A percentile compares a stretch with the other conserved stretches of the same genome.
Evolutionary conservation across 2,113 vertebrate genomes (phyloP).

Genomic region (Acrocephalus arundinaceus): DNA sequence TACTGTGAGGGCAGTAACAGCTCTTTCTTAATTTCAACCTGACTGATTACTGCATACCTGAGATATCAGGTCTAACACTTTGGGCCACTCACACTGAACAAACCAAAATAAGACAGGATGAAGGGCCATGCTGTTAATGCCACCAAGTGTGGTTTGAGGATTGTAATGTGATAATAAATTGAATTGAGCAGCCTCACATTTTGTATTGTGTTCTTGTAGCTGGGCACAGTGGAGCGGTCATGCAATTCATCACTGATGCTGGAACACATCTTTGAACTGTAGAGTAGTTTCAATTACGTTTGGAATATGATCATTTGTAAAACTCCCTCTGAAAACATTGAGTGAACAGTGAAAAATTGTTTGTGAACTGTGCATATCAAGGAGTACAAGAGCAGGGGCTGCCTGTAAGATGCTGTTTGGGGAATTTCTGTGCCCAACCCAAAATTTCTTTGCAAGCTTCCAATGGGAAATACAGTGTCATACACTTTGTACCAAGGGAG

Average conservation of each 20-base stretch:
- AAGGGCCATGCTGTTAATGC: not conserved
- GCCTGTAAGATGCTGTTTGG: not conserved
- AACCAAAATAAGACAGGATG: not conserved
- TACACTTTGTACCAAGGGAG: not conserved
- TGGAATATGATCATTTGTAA: not conserved
- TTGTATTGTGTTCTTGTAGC: rapidly evolving
- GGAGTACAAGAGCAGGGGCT: not conserved
- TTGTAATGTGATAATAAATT: not conserved
- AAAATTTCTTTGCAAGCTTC: not conserved
- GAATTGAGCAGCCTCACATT: not conserved
- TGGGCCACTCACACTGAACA: not conserved
- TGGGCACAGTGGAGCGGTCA: not conserved
- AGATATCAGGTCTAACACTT: not conserved
- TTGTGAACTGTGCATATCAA: not conserved
- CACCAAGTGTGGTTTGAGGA: not conserved
- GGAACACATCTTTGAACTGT: not conserved
- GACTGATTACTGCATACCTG: not conserved
- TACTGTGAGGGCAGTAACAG: not conserved
- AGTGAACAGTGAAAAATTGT: not conserved
- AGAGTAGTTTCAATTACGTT: not conserved
- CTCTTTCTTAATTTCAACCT: not conserved
- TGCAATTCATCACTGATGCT: not conserved
- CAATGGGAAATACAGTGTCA: not conserved
- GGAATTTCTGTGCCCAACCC: not conserved
- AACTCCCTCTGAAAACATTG: not conserved